Evolutionary conservation across 2,888 invertebrate genomes (phyloP), one percentile per base, ranked within the genome.

Genomic region (Ophioninae sp.): DNA sequence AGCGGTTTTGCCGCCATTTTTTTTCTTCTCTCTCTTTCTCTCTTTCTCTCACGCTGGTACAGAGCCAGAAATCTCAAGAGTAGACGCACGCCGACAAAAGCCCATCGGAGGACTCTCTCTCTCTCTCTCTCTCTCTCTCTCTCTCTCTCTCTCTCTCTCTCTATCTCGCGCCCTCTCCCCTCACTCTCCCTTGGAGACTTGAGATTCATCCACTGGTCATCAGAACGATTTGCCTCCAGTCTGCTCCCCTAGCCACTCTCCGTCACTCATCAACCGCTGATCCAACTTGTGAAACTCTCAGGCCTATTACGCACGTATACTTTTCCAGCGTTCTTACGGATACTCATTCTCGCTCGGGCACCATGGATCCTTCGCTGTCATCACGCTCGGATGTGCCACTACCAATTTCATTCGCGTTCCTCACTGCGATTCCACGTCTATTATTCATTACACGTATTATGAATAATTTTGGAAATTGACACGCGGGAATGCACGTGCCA

Each of bases 1-100:
- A 93, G 92, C 93, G 93, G 92, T 93, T 93, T 93, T 86, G 89
- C 88, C 88, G 88, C 91, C 88, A 88, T 87, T 89, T 92, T 92
- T 80, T 74, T 88, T 88, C 85, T 70, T 67, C 69, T 57, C 77
- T 61, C 30, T 69, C 37, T 23, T 23, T 77, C 59, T 77, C 41
- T 69, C 56, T 56, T 6, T 57, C 65, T 68, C 72, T 76, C 57
- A 44, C 68, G 61, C 20, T 62, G 56, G 67, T 67, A 59, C 57
- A n/a, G 50, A 72, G 67, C 68, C 64, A 56, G 70, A 79, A 79
- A 79, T 41, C 65, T 69, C 80, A 68, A 73, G 83, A 57, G 65
- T 56, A 72, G 64, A 57, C 81, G 69, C 77, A 78, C 69, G 78
- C 79, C 83, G 83, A 84, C 83, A 84, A 84, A 84, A 84, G 83